phyloP scores from a whole-genome alignment of 2,888 invertebrate species.

The Neoascia interrupta region DNA sequence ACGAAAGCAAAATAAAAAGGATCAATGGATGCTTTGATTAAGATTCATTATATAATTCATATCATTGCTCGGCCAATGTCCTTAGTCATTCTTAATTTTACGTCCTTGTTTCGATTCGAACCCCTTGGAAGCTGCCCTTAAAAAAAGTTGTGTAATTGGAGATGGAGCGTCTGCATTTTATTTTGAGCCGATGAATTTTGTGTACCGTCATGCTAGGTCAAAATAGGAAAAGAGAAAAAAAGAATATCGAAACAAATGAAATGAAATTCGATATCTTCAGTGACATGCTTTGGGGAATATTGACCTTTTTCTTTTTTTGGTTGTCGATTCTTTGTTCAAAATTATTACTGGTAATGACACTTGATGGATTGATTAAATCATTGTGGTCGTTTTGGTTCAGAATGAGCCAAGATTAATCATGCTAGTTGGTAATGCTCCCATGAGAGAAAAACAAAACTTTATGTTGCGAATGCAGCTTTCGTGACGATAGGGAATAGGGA shows the following conservation, averaged over 20 bases:
- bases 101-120: constrained; percentile 10
- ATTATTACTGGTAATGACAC: constrained; percentile 29
- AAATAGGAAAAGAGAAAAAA: neutral
- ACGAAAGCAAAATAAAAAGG: constrained; percentile 30
- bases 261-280: constrained; percentile 9
- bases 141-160: constrained; percentile 57
- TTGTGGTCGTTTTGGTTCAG: constrained; percentile 31
- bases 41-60: constrained; percentile 69
- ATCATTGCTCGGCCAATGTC: constrained; percentile 58
- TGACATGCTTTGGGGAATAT: constrained; percentile 13
- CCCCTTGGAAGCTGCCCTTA: constrained; percentile 37
- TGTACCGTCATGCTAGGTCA: constrained; percentile 10
- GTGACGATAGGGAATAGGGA: too few species aligned
- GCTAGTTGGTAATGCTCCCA: constrained; percentile 13
- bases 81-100: constrained; percentile 55
- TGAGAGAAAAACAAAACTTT: too few species aligned
- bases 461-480: too few species aligned
- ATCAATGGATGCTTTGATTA: constrained; percentile 65
- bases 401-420: constrained; percentile 44
- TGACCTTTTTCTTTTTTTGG: neutral
- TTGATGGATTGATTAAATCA: constrained; percentile 56
- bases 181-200: constrained; percentile 47
- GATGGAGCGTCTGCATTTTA: too few species aligned
- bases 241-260: constrained; percentile 22
- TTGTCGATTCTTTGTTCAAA: neutral